These are phyloP conservation scores for Oikopleura albicans DNA, from an alignment of 23 tunicate species.

Conservation along the genomic window DNA sequence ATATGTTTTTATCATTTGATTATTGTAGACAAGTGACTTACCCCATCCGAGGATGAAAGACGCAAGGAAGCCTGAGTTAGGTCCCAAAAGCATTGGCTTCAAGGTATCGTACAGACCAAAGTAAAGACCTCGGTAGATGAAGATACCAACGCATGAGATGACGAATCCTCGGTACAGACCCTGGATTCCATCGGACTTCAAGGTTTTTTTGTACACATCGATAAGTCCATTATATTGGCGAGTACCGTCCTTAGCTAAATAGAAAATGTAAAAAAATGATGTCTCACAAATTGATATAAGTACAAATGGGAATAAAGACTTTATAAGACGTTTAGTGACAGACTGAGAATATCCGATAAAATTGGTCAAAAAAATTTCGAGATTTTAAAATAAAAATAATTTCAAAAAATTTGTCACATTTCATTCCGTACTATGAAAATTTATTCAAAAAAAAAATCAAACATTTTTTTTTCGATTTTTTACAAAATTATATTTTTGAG, in stretches of 20 bases:
- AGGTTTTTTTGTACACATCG: slow-evolving; percentile 43
- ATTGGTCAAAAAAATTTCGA: no score
- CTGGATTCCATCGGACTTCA: slow-evolving; percentile 50
- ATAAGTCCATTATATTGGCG: slow-evolving; percentile 69
- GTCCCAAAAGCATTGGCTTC: slow-evolving; percentile 9
- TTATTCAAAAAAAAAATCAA: no score
- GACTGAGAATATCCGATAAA: no score
- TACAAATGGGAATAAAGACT: no score
- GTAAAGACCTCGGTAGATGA: slow-evolving; percentile 18
- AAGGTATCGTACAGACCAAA: slow-evolving; percentile 17
- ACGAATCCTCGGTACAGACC: slow-evolving; percentile 86
- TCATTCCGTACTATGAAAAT: no score
- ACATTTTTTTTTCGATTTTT: no score
- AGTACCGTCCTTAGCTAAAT: slow-evolving; percentile 33
- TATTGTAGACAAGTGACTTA: background rate
- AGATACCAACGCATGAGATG: slow-evolving; percentile 24
- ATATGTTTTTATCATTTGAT: no score
- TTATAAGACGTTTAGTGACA: no score
- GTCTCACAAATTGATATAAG: no score
- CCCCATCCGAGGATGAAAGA: slow-evolving; percentile 19
- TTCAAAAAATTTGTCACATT: no score
- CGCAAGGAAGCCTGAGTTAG: background rate
- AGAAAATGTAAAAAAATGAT: background rate
- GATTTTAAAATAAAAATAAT: no score
- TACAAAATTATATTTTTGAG: no score